These are phyloP conservation scores for Vesta saturnalis DNA, from an alignment of 2,888 invertebrate species.

Conservation along the genomic window DNA sequence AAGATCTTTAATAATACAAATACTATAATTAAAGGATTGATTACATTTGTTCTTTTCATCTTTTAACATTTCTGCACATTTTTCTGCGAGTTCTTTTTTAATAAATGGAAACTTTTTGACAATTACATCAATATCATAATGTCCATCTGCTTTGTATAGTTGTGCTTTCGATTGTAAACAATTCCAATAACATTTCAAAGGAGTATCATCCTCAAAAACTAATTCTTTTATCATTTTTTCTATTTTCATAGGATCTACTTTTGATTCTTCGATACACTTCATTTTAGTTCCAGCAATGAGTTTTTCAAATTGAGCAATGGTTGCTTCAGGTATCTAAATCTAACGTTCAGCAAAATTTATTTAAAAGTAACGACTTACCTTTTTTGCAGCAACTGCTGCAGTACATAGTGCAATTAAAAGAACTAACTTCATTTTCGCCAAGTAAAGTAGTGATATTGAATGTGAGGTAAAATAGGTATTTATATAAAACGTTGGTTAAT, in stretches of 20 bases:
- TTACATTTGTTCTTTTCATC: too few species aligned
- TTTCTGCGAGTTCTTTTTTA: too few species aligned
- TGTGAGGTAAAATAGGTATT: too few species aligned
- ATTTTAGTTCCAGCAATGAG: not conserved
- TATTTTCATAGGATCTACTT: not conserved
- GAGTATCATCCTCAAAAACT: not conserved
- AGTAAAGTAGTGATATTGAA: too few species aligned
- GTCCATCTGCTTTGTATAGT: not conserved
- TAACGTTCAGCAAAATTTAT: not conserved
- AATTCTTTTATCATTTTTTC: slow-evolving; percentile 5
- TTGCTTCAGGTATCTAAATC: not conserved
- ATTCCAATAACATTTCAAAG: slow-evolving; percentile 5
- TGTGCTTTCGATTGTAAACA: not conserved
- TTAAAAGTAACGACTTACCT: not conserved
- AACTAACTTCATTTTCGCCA: not conserved
- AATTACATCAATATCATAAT: not conserved
- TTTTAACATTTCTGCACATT: too few species aligned
- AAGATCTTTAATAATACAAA: too few species aligned
- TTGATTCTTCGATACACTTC: not conserved
- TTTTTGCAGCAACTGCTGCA: not conserved
- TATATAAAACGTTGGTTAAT: too few species aligned
- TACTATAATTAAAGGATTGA: too few species aligned
- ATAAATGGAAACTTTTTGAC: too few species aligned
- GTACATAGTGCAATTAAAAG: not conserved
- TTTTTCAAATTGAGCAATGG: not conserved